phyloP scores from a whole-genome alignment of 2,113 vertebrate genomes.

The Trematocara variabile region DNA sequence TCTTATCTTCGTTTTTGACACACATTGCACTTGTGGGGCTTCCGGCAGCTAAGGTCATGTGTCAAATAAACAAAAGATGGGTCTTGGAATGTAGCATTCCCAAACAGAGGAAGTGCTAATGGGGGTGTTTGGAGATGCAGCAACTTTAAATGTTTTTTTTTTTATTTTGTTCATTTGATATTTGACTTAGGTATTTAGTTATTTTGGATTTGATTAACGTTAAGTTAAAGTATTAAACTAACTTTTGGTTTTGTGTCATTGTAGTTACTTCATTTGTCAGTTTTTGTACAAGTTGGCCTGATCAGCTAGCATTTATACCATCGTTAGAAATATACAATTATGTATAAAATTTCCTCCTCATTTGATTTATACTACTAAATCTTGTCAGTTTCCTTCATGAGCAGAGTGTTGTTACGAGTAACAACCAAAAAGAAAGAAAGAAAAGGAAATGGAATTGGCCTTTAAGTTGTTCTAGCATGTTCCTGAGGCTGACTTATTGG shows the following conservation, averaged over 20 bases:
- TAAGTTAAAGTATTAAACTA: background rate
- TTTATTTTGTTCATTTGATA: background rate
- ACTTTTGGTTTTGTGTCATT: background rate
- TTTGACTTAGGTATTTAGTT: background rate
- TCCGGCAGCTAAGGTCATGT: background rate
- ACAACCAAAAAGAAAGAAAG: background rate
- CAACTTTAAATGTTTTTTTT: background rate
- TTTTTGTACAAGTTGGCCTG: background rate
- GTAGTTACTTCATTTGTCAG: background rate
- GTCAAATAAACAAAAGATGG: background rate
- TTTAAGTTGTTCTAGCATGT: background rate
- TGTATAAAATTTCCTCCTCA: background rate
- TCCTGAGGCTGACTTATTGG: background rate
- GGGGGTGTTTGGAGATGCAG: background rate
- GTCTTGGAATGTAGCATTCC: background rate
- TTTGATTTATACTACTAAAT: background rate
- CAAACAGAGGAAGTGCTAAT: background rate
- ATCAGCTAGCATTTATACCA: background rate
- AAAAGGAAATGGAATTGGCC: background rate
- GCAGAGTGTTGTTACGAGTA: background rate
- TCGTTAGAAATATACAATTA: background rate
- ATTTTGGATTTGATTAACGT: background rate
- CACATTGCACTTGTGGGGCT: background rate
- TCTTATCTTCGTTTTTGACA: background rate
- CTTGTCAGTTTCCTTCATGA: background rate